Percentiles rank a stretch among this genome's conserved stretches.
These are phyloP conservation scores for Chrysina gloriosa DNA, from an alignment of 2,888 invertebrate genomes.

Conservation along the genomic window DNA sequence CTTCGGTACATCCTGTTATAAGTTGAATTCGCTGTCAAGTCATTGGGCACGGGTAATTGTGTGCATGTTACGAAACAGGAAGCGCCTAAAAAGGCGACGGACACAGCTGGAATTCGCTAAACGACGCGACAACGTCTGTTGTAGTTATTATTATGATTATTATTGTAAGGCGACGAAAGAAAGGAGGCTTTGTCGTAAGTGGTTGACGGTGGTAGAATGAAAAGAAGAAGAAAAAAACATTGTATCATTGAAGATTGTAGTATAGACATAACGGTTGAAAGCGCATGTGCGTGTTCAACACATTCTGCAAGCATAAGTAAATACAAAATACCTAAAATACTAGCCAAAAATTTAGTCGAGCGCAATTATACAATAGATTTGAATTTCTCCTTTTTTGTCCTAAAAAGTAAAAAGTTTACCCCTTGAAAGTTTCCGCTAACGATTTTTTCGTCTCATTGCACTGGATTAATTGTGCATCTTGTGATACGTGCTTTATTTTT, in stretches of 20 bases:
- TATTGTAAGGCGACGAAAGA: slow-evolving; percentile 8
- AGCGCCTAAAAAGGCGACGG: slow-evolving; percentile 35
- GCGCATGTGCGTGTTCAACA: too few species aligned
- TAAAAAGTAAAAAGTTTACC: too few species aligned
- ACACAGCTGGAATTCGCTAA: slow-evolving; percentile 36
- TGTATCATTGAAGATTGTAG: background rate
- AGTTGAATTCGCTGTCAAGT: slow-evolving; percentile 36
- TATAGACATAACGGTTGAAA: background rate
- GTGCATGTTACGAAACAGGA: slow-evolving; percentile 34
- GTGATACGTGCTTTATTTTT: background rate
- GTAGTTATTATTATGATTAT: slow-evolving; percentile 15
- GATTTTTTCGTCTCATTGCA: too few species aligned
- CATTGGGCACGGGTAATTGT: slow-evolving; percentile 31
- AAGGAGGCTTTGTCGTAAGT: slow-evolving; percentile 4
- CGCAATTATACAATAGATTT: too few species aligned
- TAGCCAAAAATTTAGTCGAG: too few species aligned
- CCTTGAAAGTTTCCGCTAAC: too few species aligned
- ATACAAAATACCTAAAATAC: too few species aligned
- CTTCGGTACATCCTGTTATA: slow-evolving; percentile 36
- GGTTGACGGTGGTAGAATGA: background rate
- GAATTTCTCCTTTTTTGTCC: too few species aligned
- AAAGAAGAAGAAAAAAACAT: background rate
- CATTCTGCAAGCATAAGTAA: too few species aligned
- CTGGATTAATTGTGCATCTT: too few species aligned
- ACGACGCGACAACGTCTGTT: slow-evolving; percentile 17